Evolutionary conservation across 2,797 vertebrate genomes (phyloP).

Genomic region (Chromobotia macracanthus): DNA sequence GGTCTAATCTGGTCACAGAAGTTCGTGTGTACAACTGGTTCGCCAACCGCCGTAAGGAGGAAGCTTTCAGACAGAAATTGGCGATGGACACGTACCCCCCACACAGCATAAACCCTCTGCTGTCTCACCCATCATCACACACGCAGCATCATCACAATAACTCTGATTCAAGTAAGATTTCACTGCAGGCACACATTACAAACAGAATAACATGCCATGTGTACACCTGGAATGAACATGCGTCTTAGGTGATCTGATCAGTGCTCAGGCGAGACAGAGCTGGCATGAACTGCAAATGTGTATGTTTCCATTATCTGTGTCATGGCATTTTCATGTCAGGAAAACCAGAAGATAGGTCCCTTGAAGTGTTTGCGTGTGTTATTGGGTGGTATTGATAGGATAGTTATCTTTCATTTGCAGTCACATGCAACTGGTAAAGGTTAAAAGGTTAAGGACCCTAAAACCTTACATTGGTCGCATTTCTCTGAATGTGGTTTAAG

Average conservation of each 20-base stretch:
- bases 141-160: constrained; percentile 80
- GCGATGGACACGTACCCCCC: constrained; percentile 92
- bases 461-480: too few relatives aligned
- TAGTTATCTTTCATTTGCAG: too few relatives aligned
- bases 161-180: constrained; percentile 78
- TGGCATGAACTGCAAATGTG: too few relatives aligned
- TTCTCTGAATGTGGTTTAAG: background rate
- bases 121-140: constrained; percentile 88
- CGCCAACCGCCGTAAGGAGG: constrained; percentile 96
- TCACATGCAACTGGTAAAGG: too few relatives aligned
- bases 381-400: too few relatives aligned
- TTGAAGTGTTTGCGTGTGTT: too few relatives aligned
- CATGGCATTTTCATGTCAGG: too few relatives aligned
- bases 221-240: constrained; percentile 3
- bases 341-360: too few relatives aligned
- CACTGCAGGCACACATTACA: background rate
- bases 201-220: background rate
- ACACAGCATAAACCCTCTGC: constrained; percentile 87
- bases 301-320: too few relatives aligned
- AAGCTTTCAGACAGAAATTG: constrained; percentile 96
- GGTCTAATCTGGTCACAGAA: constrained; percentile 96
- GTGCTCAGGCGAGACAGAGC: background rate
- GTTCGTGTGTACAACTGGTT: constrained; percentile 99
- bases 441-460: too few relatives aligned
- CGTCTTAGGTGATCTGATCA: background rate